Conservation (phyloP, 2,888 invertebrate species). For the Graphium colonna region DNA sequence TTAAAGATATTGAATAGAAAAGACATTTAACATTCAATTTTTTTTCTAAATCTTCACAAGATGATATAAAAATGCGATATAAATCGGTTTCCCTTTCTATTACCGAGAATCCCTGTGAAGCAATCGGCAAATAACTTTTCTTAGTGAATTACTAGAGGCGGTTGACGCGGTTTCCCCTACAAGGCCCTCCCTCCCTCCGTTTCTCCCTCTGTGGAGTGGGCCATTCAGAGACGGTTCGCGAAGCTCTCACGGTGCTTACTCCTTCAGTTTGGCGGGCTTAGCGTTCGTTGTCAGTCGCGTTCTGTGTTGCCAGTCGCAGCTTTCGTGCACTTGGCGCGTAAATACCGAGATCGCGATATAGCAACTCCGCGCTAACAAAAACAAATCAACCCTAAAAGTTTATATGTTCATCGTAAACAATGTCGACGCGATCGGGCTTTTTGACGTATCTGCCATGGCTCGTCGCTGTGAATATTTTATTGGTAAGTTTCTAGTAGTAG, state of each 20-base stretch:
- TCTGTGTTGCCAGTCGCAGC: constrained; percentile 37
- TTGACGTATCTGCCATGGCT: constrained; percentile 55
- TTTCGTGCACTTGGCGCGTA: constrained; percentile 61
- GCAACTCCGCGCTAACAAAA: constrained; percentile 29
- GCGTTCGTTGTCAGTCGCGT: constrained; percentile 61
- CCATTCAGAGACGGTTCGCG: constrained; percentile 75
- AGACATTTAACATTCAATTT: too few relatives aligned
- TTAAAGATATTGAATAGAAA: too few relatives aligned
- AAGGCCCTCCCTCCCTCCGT: constrained; percentile 72
- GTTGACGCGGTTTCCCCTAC: constrained; percentile 75
- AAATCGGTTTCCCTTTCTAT: constrained; percentile 59
- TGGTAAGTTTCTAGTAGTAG: constrained; percentile 57
- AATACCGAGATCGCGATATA: constrained; percentile 42
- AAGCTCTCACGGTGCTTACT: constrained; percentile 65
- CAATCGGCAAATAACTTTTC: constrained; percentile 75
- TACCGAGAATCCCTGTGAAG: constrained; percentile 48
- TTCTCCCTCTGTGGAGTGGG: constrained; percentile 72
- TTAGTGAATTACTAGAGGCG: constrained; percentile 74
- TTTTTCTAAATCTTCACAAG: constrained; percentile 1
- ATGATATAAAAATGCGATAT: constrained; percentile 12
- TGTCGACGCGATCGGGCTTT: constrained; percentile 36
- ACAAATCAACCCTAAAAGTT: constrained; percentile 46
- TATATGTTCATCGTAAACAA: constrained; percentile 60
- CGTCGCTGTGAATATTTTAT: constrained; percentile 49
- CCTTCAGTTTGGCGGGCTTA: constrained; percentile 74